Base-by-base conservation (phyloP, 2,888 invertebrate genomes). In the Tenthredo distinguenda region DNA sequence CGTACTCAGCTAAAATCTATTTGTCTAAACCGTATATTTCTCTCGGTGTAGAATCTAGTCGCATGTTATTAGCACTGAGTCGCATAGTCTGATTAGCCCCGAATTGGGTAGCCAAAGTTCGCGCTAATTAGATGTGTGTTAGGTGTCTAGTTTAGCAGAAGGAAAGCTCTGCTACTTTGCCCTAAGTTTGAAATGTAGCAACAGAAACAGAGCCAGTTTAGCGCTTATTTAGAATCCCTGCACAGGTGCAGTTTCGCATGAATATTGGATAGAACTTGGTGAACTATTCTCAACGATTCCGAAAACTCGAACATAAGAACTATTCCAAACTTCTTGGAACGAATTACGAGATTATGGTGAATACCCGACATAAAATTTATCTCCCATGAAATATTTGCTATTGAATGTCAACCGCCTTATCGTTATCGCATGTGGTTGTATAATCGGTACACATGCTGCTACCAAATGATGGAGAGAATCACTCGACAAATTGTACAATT, bases 241-340 rank as follows among this genome's bases (percentile, higher is more conserved):
- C 68, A 68, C 26, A 34, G 68, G 6, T 68, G 68, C 68, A 68
- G 68, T 18, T 68, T 34, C 68, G 68, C 12, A 68, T 68, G 68
- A 68, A 15, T 31, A 31, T 31, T 31, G 31, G 10, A 31, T 15
- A 18, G 7, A 55, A 55, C 55, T 47, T 47, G n/a, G 6, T n/a
- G 2, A 55, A 55, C 55, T 55, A 55, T 7, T 55, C 1, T 55
- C n/a, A n/a, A 55, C 18, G 1, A n/a, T 55, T 68, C 6, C 68
- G 21, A 68, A 31, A 68, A 31, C 26, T 68, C 21, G 2, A 15
- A 47, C 4, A 47, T 31, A 68, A 68, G 21, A 68, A 68, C 31
- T 68, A 6, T 68, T 34, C 6, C 2, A 68, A 68, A 31, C 68
- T 68, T 68, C 2, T 34, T 26, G 10, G 31, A 18, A 68, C 31